phyloP scores from a whole-genome alignment of 2,888 invertebrate genomes.

The Acanthococcus lagerstroemiae region DNA sequence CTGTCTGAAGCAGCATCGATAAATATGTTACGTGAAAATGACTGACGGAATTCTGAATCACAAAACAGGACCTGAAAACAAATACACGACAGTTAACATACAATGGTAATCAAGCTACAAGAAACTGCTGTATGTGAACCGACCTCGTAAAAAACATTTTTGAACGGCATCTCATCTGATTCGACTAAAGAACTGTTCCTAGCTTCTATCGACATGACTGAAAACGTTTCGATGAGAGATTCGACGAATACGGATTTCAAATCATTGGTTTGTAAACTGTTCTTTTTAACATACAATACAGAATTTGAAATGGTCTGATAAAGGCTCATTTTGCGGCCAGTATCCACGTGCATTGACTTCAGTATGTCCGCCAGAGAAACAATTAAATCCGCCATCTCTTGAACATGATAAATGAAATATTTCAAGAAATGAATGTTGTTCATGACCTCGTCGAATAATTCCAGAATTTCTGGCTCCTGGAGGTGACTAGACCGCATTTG shows the following conservation, averaged over 20 bases:
- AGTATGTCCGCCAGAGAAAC: neutral
- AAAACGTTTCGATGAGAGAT: neutral
- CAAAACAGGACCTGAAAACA: constrained; percentile 6
- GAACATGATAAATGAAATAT: constrained; percentile 6
- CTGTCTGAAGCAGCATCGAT: neutral
- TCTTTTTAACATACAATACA: neutral
- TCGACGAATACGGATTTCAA: constrained; percentile 10
- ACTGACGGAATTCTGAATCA: constrained; percentile 1
- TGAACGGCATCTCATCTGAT: neutral
- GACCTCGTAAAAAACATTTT: neutral
- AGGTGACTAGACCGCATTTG: too few species aligned
- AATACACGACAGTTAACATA: neutral
- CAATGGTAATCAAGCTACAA: neutral
- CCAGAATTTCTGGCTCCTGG: constrained; percentile 1
- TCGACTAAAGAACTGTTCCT: neutral
- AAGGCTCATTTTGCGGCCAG: neutral
- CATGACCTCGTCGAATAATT: neutral
- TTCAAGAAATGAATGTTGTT: constrained; percentile 5
- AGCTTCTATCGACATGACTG: neutral
- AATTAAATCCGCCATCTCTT: neutral
- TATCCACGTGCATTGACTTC: neutral
- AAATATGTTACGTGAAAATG: neutral
- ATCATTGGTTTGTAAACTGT: neutral
- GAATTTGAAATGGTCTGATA: neutral
- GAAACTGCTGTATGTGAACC: neutral